These are phyloP conservation scores for Pyralis farinalis DNA, from an alignment of 2,888 invertebrate genomes.

Conservation along the genomic window DNA sequence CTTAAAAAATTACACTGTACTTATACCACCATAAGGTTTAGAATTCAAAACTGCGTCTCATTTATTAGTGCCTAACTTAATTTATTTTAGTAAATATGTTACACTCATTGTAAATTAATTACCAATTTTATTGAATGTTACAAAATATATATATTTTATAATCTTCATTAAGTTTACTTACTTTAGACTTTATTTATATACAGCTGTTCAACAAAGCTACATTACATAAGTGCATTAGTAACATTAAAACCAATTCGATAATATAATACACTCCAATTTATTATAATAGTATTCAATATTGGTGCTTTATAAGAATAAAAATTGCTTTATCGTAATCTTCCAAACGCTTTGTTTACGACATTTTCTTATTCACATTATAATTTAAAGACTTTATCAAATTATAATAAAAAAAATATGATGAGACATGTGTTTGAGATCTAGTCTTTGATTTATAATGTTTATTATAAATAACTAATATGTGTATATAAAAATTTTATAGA, in stretches of 20 bases:
- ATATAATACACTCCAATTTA: conserved; percentile 12
- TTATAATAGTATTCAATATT: conserved; percentile 45
- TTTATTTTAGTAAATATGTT: too few species aligned
- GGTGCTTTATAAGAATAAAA: conserved; percentile 57
- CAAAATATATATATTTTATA: not conserved
- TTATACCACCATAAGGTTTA: not conserved
- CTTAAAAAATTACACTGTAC: too few species aligned
- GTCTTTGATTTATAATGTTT: not conserved
- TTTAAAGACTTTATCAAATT: too few species aligned
- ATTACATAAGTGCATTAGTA: too few species aligned
- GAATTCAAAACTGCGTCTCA: not conserved
- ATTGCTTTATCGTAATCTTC: conserved; percentile 31
- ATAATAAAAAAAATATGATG: too few species aligned
- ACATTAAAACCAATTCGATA: not conserved
- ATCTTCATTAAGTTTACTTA: not conserved
- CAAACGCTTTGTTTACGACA: conserved; percentile 19
- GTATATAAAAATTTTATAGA: too few species aligned
- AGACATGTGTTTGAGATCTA: too few species aligned
- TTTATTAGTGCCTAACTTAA: too few species aligned
- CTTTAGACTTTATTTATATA: too few species aligned
- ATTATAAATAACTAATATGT: not conserved
- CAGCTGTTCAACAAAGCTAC: too few species aligned
- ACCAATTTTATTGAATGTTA: not conserved
- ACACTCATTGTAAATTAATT: too few species aligned
- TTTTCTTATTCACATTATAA: too few species aligned